Base-by-base conservation (phyloP, 2,797 vertebrate species). In the Centropyge bicolor region DNA sequence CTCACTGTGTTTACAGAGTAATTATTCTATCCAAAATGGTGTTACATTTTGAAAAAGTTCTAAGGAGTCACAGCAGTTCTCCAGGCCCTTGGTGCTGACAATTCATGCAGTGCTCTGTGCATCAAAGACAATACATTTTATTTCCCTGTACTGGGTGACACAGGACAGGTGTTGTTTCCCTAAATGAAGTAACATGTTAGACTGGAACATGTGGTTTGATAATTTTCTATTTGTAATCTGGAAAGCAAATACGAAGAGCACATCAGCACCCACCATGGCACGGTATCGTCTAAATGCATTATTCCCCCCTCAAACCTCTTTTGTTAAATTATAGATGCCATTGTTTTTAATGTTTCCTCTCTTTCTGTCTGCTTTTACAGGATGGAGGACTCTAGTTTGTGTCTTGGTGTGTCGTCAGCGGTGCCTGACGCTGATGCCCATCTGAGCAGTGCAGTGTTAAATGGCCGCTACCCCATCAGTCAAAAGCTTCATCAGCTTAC, bases 381-480 rank as follows among this genome's bases (percentile, higher is more conserved):
- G 95, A 99, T 99, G 98, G 98, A 99, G 93, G 98, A 99, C 95
- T 97, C 98, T 87, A 98, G 98, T 95, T 97, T 99, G 97, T 99
- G 98, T 97, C 98, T 99, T 96, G 98, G 98, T 92, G 97, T 98
- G 94, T 97, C 98, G 88, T 97, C 98, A 81, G 96, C 95, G 70
- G 97, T 97, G 85, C 89, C 97, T 55, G 98, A 99, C 93, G 93
- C 96, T 80, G 98, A 99, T 68, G 91, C 96, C 91, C 98, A 97
- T 94, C 96, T 98, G 91, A 98, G 96, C 91, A 97, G 91, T 92
- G 96, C 97, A n/a, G 96, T 99, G 80, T 95, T 99, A 93, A 99
- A 99, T 94, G 98, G 98, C 89, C 98, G 98, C 91, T 99, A 99
- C 94, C 98, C 98, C 70, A 99, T 99, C 96, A 99, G 97, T 93